Evolutionary conservation across 2,797 vertebrate species (phyloP).

Genomic region (Coregonus ussuriensis): DNA sequence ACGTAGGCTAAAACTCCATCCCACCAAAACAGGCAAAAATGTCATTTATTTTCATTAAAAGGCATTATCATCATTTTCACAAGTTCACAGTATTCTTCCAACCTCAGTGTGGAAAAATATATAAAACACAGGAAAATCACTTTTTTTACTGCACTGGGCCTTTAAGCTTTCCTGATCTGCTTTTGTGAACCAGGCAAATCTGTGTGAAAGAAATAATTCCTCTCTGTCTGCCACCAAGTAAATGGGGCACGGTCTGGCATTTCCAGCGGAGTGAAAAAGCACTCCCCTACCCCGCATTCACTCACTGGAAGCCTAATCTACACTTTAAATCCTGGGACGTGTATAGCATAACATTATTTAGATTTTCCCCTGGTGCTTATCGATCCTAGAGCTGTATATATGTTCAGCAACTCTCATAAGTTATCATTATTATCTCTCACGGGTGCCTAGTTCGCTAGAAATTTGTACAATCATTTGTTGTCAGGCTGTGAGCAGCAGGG

Average conservation of each 20-base stretch:
- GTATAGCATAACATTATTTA: slow-evolving; percentile 28
- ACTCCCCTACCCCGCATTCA: not conserved
- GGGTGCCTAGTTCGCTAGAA: slow-evolving; percentile 8
- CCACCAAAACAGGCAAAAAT: too few species aligned
- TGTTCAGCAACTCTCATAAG: slow-evolving; percentile 29
- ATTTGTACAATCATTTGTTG: slow-evolving; percentile 15
- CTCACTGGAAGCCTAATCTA: slow-evolving; percentile 28
- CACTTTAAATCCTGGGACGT: slow-evolving; percentile 25
- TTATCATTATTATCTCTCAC: slow-evolving; percentile 32
- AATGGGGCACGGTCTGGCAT: slow-evolving; percentile 15
- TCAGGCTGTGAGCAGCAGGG: not conserved
- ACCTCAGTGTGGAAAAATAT: too few species aligned
- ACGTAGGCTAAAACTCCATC: too few species aligned
- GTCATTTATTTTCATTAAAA: too few species aligned
- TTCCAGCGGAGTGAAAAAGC: slow-evolving; percentile 17
- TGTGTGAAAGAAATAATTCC: slow-evolving; percentile 3
- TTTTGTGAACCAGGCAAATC: slow-evolving; percentile 13
- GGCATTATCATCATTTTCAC: too few species aligned
- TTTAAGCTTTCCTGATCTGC: slow-evolving; percentile 1
- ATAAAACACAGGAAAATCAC: too few species aligned
- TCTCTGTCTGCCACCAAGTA: slow-evolving; percentile 11
- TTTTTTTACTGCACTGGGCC: too few species aligned
- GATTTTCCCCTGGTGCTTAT: slow-evolving; percentile 26
- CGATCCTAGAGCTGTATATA: slow-evolving; percentile 23
- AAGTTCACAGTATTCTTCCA: too few species aligned